Evolutionary conservation across 2,113 vertebrate genomes (phyloP), one percentile per base, ranked within the genome.

Genomic region (Tenrec ecaudatus): DNA sequence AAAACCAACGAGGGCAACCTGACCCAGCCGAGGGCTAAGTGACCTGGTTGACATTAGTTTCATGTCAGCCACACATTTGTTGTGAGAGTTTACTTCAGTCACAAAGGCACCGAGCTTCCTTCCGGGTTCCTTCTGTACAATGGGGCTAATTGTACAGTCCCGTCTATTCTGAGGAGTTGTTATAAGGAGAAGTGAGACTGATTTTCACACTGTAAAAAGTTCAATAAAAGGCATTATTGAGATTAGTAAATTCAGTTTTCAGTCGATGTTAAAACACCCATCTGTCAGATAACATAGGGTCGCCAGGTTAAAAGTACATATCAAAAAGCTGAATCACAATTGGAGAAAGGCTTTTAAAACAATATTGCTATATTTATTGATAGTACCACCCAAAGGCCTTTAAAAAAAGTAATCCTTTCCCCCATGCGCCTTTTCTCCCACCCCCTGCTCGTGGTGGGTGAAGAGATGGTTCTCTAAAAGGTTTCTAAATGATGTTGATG

Each of bases 401-500:
- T 97, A 89, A 92, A 93, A 93, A 85, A 79, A 95, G 88, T 94
- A 89, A 96, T 90, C n/a, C 78, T 69, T 94, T 88, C 82, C 89
- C 75, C 97, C 73, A 89, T 22, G 64, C 89, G n/a, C 81, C n/a
- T 36, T 36, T 36, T 90, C 71, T 89, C 47, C 29, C 12, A 36
- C 57, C 2, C 29, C 73, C 68, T 57, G 31, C n/a, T 83, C 82
- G 84, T 47, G 76, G 82, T 58, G 25, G 93, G 47, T 86, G 47
- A 97, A 75, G 10, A 95, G n/a, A 96, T 78, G 77, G 88, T 88
- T 94, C 89, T 91, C 92, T 93, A 97, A 98, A 97, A 97, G 64
- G 95, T 92, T 97, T 96, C 89, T 96, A 96, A 95, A 94, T 93
- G 79, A 97, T 93, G 92, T 57, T 97, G 90, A 86, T 96, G 95